A percentile compares a stretch with the other conserved stretches of the same genome.
Evolutionary conservation across 30 jellyfish, hydroid and myxozoan genomes (phyloP).

Genomic region (Rhopilema esculentum): DNA sequence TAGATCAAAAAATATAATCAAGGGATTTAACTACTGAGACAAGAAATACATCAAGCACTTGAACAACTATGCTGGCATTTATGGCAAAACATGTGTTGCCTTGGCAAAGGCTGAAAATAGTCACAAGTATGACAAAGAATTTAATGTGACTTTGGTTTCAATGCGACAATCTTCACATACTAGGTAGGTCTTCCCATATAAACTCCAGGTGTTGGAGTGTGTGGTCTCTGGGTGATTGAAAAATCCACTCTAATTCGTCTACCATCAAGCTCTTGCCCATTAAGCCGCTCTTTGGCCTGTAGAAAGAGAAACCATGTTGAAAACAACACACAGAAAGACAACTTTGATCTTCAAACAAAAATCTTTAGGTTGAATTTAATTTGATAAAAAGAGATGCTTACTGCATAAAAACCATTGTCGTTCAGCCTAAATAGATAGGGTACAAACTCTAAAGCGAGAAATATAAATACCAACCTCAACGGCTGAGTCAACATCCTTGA

Average conservation of each 20-base stretch:
- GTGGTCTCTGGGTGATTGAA: constrained; percentile 99
- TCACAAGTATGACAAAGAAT: too few relatives aligned
- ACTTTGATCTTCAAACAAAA: constrained; percentile 1
- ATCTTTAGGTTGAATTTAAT: background rate
- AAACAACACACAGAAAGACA: background rate
- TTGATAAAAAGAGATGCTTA: background rate
- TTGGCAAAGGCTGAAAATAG: too few relatives aligned
- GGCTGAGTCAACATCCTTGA: constrained; percentile 86
- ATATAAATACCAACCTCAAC: constrained; percentile 73
- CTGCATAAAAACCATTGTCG: background rate
- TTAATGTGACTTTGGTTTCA: background rate
- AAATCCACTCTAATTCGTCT: constrained; percentile 99
- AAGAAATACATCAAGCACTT: too few relatives aligned
- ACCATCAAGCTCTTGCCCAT: constrained; percentile 99
- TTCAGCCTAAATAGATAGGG: background rate
- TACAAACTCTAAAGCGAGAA: background rate
- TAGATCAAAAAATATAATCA: too few relatives aligned
- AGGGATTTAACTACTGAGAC: too few relatives aligned
- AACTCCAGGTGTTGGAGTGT: constrained; percentile 99
- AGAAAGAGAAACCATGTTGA: background rate
- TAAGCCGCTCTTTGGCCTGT: constrained; percentile 95
- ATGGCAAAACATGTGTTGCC: too few relatives aligned
- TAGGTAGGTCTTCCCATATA: constrained; percentile 99
- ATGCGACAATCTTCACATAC: constrained; percentile 36
- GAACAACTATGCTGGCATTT: too few relatives aligned